Evolutionary conservation across 1,140 invertebrate species (phyloP).

Genomic region (Plodia interpunctella): DNA sequence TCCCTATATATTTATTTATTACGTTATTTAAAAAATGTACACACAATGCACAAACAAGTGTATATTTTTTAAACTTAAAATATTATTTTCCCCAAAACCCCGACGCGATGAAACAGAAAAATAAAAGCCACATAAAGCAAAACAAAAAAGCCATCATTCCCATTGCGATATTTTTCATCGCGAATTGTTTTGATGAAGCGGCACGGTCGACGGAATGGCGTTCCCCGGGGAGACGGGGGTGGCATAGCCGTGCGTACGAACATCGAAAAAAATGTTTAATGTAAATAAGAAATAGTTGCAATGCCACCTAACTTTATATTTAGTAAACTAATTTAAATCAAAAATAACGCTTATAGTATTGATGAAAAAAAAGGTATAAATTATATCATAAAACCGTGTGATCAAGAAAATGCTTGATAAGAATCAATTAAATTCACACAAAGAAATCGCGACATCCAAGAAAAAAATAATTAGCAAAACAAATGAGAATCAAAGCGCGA

Average conservation of each 20-base stretch:
- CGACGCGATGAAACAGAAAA: slow-evolving; percentile 11
- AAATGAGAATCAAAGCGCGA: background rate
- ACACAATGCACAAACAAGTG: no score
- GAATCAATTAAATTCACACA: background rate
- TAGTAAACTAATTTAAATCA: no score
- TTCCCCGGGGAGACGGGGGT: slow-evolving; percentile 31
- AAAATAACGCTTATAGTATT: no score
- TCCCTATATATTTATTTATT: no score
- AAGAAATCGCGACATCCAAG: background rate
- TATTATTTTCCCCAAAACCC: background rate
- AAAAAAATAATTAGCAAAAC: slow-evolving; percentile 5
- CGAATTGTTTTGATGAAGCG: slow-evolving; percentile 57
- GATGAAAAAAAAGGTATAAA: no score
- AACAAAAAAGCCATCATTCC: slow-evolving; percentile 22
- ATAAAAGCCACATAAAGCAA: slow-evolving; percentile 22
- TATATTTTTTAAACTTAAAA: background rate
- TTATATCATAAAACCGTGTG: no score
- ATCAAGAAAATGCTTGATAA: no score
- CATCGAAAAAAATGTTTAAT: background rate
- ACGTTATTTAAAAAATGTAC: no score
- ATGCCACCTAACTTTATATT: no score
- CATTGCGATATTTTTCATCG: slow-evolving; percentile 38
- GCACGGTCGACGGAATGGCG: slow-evolving; percentile 8
- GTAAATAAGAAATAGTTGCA: no score
- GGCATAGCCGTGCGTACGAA: no score